These are phyloP conservation scores for Anoura caudifer DNA, from an alignment of 2,113 vertebrate species.

Conservation along the genomic window DNA sequence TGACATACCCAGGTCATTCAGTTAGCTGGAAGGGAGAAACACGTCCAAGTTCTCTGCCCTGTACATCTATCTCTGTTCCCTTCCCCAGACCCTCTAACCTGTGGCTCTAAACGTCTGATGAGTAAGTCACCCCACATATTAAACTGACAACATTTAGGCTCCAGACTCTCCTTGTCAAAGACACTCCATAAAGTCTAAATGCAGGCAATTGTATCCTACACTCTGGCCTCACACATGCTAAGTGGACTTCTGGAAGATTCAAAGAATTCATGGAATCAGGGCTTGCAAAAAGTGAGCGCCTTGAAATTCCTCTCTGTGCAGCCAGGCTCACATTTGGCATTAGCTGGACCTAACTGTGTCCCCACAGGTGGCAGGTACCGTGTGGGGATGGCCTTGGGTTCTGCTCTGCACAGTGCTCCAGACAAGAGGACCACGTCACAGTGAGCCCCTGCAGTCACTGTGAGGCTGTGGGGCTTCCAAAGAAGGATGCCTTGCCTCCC, in stretches of 20 bases:
- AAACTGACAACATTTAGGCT: not conserved
- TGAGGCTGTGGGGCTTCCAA: not conserved
- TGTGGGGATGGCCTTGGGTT: rapidly evolving
- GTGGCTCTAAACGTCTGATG: not conserved
- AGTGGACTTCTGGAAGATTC: conserved; percentile 53
- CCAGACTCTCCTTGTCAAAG: not conserved
- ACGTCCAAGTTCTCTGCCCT: not conserved
- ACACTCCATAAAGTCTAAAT: not conserved
- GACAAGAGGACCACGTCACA: not conserved
- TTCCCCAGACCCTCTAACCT: not conserved
- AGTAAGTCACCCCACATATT: not conserved
- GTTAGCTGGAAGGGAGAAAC: not conserved
- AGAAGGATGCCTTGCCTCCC: not conserved
- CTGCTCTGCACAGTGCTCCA: not conserved
- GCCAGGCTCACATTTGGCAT: rapidly evolving
- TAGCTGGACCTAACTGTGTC: rapidly evolving
- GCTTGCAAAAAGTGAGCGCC: conserved; percentile 6
- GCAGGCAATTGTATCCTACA: not conserved
- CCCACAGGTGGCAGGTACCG: not conserved
- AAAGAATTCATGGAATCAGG: conserved; percentile 45
- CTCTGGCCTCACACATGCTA: not conserved
- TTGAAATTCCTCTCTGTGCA: not conserved
- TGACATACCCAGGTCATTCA: not conserved
- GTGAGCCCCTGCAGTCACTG: not conserved
- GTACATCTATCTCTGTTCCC: not conserved